phyloP scores from a whole-genome alignment of 2,888 invertebrate genomes.

The Tineola bisselliella region DNA sequence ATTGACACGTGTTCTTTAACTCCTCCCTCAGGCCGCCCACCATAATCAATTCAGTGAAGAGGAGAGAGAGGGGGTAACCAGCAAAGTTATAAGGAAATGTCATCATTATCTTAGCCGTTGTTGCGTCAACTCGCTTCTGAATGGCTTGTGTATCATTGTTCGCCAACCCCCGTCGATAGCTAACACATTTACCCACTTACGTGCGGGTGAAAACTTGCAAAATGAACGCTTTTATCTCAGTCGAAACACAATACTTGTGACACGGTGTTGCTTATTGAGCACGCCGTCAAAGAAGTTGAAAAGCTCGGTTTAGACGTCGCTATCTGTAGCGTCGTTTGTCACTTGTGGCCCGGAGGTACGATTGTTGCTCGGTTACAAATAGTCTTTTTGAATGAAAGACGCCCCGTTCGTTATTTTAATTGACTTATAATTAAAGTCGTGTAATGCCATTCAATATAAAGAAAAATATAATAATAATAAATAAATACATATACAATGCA shows the following conservation, averaged over 20 bases:
- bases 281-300: constrained; percentile 61
- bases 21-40: constrained; percentile 11
- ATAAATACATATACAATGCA: too few relatives aligned
- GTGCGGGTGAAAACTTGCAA: constrained; percentile 58
- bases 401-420: constrained; percentile 36
- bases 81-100: constrained; percentile 30
- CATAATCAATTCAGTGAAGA: constrained; percentile 16
- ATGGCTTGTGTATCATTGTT: constrained; percentile 22
- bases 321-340: constrained; percentile 55
- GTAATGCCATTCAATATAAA: too few relatives aligned
- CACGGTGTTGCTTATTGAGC: constrained; percentile 51
- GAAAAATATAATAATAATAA: too few relatives aligned
- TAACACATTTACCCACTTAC: constrained; percentile 65
- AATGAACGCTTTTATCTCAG: constrained; percentile 47
- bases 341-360: constrained; percentile 47
- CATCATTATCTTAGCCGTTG: constrained; percentile 50
- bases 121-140: constrained; percentile 32
- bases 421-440: constrained; percentile 27
- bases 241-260: constrained; percentile 32
- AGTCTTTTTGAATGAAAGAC: constrained; percentile 43
- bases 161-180: constrained; percentile 37
- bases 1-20: constrained; percentile 13
- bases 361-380: constrained; percentile 54
- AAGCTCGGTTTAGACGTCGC: constrained; percentile 55
- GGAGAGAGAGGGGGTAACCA: constrained; percentile 20